Conservation (phyloP, 2,113 vertebrate species). For the Takifugu flavidus region DNA sequence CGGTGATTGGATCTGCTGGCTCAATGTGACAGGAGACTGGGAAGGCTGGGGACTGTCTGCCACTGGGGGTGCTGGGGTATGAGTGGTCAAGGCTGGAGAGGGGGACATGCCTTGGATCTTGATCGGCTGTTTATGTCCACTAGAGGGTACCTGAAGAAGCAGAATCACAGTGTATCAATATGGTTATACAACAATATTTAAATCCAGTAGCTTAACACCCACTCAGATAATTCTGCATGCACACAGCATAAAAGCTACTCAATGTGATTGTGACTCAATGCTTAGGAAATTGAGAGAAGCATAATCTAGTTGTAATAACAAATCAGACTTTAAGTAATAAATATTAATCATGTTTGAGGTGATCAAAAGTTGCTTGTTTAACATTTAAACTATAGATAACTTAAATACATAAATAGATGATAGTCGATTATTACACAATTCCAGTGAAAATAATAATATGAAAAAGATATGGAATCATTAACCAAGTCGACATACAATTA, state of each 20-base stretch:
- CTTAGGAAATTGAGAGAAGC: background rate
- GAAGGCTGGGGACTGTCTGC: conserved; percentile 75
- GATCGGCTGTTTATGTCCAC: conserved; percentile 77
- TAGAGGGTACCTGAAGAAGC: conserved; percentile 78
- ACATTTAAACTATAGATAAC: too few species aligned
- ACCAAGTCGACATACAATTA: conserved; percentile 19
- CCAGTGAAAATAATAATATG: background rate
- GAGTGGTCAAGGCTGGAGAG: conserved; percentile 57
- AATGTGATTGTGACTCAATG: conserved; percentile 9
- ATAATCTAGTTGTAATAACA: too few species aligned
- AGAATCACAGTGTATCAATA: conserved; percentile 22
- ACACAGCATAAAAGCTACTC: conserved; percentile 3
- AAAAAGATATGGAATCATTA: conserved; percentile 11
- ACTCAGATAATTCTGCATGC: conserved; percentile 31
- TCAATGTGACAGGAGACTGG: conserved; percentile 79
- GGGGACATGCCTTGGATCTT: conserved; percentile 80
- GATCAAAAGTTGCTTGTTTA: too few species aligned
- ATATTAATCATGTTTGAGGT: too few species aligned
- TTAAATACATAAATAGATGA: too few species aligned
- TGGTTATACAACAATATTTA: background rate
- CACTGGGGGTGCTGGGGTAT: conserved; percentile 49
- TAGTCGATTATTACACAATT: too few species aligned
- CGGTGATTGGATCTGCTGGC: conserved; percentile 81
- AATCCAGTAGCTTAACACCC: conserved; percentile 8
- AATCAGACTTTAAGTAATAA: too few species aligned